Base-by-base conservation (phyloP, 2,888 invertebrate species). In the Drosophila picticornis region DNA sequence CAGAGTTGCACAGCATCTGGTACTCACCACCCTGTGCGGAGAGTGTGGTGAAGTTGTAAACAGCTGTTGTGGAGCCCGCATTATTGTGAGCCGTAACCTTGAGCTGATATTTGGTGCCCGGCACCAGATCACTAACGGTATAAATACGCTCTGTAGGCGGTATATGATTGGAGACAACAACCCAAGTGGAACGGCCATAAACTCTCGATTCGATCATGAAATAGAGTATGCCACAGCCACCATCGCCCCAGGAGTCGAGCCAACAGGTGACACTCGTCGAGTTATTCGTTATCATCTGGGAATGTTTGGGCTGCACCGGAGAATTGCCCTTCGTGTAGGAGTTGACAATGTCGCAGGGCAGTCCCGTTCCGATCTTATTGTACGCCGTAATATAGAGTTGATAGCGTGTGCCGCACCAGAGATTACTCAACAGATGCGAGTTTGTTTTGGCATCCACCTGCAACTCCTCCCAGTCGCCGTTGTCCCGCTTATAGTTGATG, bases 401-500 rank as follows among this genome's bases (percentile, higher is more conserved):
- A 93, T 98, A 98, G 36, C 96, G 95, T 0, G 97, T 97, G 7
- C 98, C 98, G 90, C 98, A 98, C 96, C 97, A 97, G 50, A 98
- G 94, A 92, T 97, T 97, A 51, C 96, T 96, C 43, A 98, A 92
- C 74, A 97, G 95, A 91, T 97, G 96, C 67, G 96, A 96, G 72
- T 96, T 96, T 9, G 96, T 96, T 73, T 96, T 96, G 10, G 97
- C 96, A 78, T 97, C 96, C 62, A 98, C 96, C 92, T 97, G 97
- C 71, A 97, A 94, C 92, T 98, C 98, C 92, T 98, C 97, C 98
- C 98, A 98, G 90, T 98, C 98, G 0, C 98, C 98, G 88, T 96
- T 97, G 86, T 97, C 97, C 19, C 97, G 94, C 92, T 97, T 97
- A 93, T 97, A 98, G 94, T 97, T 97, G 75, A 98, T 96, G 7